Evolutionary conservation across 2,113 vertebrate species (phyloP).

Genomic region (Prionailurus viverrinus): DNA sequence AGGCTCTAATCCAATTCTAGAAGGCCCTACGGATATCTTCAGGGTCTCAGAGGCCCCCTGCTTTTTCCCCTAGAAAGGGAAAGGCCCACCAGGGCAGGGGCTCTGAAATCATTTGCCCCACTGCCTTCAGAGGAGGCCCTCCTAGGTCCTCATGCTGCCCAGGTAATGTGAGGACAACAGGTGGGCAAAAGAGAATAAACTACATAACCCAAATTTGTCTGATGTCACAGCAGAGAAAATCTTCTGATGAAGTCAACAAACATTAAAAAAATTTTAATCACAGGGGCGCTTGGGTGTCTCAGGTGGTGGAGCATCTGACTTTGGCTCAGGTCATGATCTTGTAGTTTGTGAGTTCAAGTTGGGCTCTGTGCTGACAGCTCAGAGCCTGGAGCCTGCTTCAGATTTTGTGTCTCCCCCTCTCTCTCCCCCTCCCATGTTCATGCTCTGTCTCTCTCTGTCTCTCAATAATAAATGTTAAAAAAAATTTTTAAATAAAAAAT

Average conservation of each 20-base stretch:
- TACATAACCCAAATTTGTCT: background rate
- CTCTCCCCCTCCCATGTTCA: no score
- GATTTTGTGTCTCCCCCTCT: no score
- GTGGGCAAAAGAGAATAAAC: background rate
- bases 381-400: no score
- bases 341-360: no score
- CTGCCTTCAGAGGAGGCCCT: background rate
- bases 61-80: background rate
- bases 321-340: no score
- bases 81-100: background rate
- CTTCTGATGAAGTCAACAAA: background rate
- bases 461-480: no score
- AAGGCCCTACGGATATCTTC: background rate
- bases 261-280: background rate
- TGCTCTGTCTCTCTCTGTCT: no score
- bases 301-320: rapidly evolving
- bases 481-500: background rate
- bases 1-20: background rate
- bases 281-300: background rate
- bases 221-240: background rate
- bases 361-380: no score
- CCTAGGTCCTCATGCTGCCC: background rate
- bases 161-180: background rate
- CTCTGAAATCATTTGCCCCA: background rate
- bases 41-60: background rate